Evolutionary conservation across 2,113 vertebrate species (phyloP), one percentile per base, ranked within the genome.

Genomic region (Petroica traversi): DNA sequence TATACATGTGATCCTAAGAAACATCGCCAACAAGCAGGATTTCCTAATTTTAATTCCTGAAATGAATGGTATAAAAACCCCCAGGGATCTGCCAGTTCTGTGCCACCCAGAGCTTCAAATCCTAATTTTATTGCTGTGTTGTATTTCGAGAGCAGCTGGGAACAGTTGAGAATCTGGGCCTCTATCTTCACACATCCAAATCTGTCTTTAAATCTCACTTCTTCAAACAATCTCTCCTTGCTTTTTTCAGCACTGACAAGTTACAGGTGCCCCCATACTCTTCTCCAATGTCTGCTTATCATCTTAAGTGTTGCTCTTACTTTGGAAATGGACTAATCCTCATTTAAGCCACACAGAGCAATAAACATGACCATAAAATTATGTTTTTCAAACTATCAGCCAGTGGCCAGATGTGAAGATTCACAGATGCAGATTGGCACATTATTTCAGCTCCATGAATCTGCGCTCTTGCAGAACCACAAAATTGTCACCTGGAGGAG

Each of bases 101-200:
- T 93, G 78, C 46, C 55, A 83, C 67, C 26, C 67, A 88, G 93
- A 95, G 59, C 68, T 92, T 92, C 54, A 72, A 64, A 95, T 93
- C 89, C 93, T 92, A 89, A 90, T 85, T 94, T 94, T 80, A 88
- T 92, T 94, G 79, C 90, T 83, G 59, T 95, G 82, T 91, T 93
- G 22, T 93, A 95, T 81, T 58, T 92, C 1, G 0, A 88, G 85
- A 97, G 88, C 88, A 95, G 78, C 93, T 95, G 92, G 75, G 93
- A 93, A 88, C 1, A 12, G 75, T 89, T 88, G 43, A 93, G 76
- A 96, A 95, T 95, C 88, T 90, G 59, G 59, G 93, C 68, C 68
- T 96, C 85, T 71, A 26, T 85, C 88, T 90, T 95, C 95, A 89
- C 94, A 93, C 94, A 93, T 93, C 82, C 92, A 96, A 95, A 96